Evolutionary conservation across 2,797 vertebrate genomes (phyloP).

Genomic region (Heliangelus exortis): DNA sequence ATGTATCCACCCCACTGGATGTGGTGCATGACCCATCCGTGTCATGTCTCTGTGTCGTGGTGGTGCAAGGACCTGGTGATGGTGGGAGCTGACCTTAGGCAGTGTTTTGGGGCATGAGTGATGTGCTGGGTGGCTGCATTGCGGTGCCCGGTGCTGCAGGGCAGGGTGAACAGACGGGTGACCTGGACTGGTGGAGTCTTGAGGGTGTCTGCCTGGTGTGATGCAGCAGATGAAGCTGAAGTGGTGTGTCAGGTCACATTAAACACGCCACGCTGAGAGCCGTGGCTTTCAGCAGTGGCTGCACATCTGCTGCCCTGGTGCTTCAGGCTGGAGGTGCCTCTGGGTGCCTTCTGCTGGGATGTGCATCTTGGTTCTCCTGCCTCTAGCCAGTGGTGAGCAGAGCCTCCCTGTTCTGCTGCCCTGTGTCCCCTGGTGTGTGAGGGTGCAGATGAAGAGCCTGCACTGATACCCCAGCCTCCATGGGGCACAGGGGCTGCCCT

Average conservation of each 20-base stretch:
- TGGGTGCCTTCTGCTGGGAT: rapidly evolving
- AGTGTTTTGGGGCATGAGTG: background rate
- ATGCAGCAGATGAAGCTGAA: background rate
- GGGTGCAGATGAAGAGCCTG: background rate
- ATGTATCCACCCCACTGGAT: too few species aligned
- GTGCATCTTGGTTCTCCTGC: background rate
- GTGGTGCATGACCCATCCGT: too few species aligned
- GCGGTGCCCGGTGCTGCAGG: background rate
- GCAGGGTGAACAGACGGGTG: background rate
- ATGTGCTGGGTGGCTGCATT: background rate
- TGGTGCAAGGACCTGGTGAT: background rate
- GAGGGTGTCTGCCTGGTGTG: background rate
- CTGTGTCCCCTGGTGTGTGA: background rate
- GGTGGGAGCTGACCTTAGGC: background rate
- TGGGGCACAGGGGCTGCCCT: background rate
- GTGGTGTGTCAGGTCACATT: background rate
- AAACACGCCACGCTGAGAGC: rapidly evolving
- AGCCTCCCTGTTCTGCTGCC: background rate
- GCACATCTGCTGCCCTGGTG: rapidly evolving
- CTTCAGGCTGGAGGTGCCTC: rapidly evolving
- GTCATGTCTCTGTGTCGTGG: rapidly evolving
- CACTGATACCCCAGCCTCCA: rapidly evolving
- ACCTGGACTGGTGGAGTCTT: background rate
- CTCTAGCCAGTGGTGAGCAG: background rate
- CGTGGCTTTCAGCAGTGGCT: background rate